Evolutionary conservation across 2,797 vertebrate species (phyloP).

Genomic region (Ispidina picta): DNA sequence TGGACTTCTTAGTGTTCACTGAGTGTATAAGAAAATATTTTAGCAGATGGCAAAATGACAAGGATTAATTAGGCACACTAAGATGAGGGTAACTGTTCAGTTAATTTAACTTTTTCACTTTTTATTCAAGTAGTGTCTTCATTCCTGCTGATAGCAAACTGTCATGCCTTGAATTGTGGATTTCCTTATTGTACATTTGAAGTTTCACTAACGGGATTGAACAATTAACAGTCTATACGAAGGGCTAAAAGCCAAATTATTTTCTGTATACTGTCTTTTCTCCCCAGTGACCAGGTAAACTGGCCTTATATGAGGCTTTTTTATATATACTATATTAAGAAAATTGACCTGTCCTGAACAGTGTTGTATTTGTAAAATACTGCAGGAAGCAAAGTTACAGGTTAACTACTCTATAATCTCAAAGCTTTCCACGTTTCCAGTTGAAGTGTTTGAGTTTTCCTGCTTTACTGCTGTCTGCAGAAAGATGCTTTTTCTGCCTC

Average conservation of each 20-base stretch:
- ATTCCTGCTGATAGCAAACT: background rate
- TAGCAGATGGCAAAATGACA: background rate
- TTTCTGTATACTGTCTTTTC: background rate
- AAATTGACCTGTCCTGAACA: background rate
- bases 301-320: background rate
- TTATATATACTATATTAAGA: background rate
- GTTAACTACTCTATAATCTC: background rate
- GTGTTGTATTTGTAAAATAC: background rate
- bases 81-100: background rate
- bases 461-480: background rate
- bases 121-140: background rate
- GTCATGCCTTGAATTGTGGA: background rate
- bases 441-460: background rate
- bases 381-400: background rate
- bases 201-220: background rate
- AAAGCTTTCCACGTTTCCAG: fast-evolving
- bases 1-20: background rate
- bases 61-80: background rate
- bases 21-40: background rate
- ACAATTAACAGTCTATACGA: background rate
- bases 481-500: background rate
- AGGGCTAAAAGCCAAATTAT: background rate
- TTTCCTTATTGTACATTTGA: background rate
- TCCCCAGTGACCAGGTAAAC: background rate
- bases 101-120: background rate